Evolutionary conservation across 2,113 vertebrate species (phyloP), one percentile per base, ranked within the genome.

Genomic region (Nestor notabilis): DNA sequence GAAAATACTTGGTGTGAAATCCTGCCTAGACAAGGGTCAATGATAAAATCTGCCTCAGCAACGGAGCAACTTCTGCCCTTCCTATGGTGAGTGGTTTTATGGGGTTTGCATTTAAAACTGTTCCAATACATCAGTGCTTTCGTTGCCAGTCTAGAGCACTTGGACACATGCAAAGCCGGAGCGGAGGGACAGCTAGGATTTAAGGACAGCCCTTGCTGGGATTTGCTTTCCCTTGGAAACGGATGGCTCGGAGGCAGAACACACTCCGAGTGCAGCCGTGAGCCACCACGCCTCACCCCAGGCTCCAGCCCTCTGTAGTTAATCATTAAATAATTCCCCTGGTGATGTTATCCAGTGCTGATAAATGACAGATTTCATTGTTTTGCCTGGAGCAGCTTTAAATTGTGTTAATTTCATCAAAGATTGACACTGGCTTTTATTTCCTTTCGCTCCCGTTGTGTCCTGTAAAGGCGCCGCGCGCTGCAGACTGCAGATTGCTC

Each of bases 261-360:
- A 24, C 17, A 0, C 72, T 61, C 37, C 47, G 8, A 79, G 86
- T 11, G 21, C 50, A 77, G 83, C 76, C 21, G 0, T 60, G 56
- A 93, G 86, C 83, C 83, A 56, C 25, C n/a, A 29, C 0, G 0
- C 90, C 92, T 90, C 90, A 92, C 72, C 77, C 68, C 69, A 71
- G 78, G 68, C 78, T 93, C 78, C 90, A 89, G 76, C 86, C 95
- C 76, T 46, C 86, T 96, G 86, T 95, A 96, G 65, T 84, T 92
- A 95, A 95, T 97, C 97, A 97, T 98, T 95, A 97, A 98, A 98
- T 98, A 91, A 97, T 96, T 81, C 84, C 96, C 94, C 93, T 79
- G 90, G 83, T 91, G 87, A 96, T 97, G 94, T 92, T 96, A 97
- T 96, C 97, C 97, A 87, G 92, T 84, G 78, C 94, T 97, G 95